Conservation (phyloP, 2,888 invertebrate species). For the Acleris literana region DNA sequence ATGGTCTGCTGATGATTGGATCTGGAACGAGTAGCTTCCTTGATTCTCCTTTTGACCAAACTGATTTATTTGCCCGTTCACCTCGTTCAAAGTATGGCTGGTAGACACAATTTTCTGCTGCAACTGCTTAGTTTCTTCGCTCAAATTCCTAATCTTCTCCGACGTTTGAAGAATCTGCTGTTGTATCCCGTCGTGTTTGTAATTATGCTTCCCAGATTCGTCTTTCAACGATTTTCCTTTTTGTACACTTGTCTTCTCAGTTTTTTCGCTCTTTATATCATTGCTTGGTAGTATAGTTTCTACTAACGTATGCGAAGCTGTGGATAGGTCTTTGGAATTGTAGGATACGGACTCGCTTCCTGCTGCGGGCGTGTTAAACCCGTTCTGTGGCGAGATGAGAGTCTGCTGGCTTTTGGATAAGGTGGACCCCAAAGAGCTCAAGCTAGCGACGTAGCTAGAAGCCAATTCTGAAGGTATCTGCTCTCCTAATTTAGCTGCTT, state of each 20-base stretch:
- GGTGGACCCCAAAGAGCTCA: slow-evolving; percentile 78
- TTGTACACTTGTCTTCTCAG: slow-evolving; percentile 48
- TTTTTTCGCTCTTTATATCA: slow-evolving; percentile 55
- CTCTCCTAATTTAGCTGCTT: slow-evolving; percentile 70
- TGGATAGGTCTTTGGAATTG: slow-evolving; percentile 60
- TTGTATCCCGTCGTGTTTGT: slow-evolving; percentile 58
- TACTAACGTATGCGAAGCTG: slow-evolving; percentile 65
- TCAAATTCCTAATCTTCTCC: slow-evolving; percentile 67
- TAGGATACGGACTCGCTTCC: slow-evolving; percentile 60
- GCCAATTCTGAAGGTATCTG: slow-evolving; percentile 77
- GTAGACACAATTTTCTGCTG: slow-evolving; percentile 69
- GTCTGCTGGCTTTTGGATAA: slow-evolving; percentile 73
- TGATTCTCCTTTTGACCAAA: slow-evolving; percentile 61
- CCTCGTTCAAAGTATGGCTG: slow-evolving; percentile 59
- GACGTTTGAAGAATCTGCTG: slow-evolving; percentile 74
- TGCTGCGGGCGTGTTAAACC: slow-evolving; percentile 54
- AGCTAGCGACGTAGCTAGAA: slow-evolving; percentile 79
- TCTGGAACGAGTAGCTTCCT: slow-evolving; percentile 88
- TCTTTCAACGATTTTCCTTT: slow-evolving; percentile 67
- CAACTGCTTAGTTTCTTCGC: slow-evolving; percentile 68
- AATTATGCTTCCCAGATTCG: slow-evolving; percentile 51
- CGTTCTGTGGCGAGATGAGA: slow-evolving; percentile 54
- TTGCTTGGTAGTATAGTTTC: slow-evolving; percentile 60
- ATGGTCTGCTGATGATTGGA: slow-evolving; percentile 86
- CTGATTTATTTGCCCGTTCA: slow-evolving; percentile 46